These are phyloP conservation scores for Rambutsinella grinnellia DNA, from an alignment of 2,888 invertebrate species.

Conservation along the genomic window DNA sequence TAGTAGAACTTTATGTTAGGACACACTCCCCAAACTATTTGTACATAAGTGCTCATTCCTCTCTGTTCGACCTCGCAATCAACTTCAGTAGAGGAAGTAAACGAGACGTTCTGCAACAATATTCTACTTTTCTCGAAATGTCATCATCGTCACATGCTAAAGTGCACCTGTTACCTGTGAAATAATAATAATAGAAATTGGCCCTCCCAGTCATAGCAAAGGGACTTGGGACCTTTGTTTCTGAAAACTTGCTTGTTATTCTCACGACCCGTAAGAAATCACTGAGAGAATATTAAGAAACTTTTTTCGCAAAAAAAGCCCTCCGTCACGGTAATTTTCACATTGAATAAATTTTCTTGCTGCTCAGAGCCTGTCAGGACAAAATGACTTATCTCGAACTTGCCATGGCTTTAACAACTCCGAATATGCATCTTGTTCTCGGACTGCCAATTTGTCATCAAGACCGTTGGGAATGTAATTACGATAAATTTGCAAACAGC, in stretches of 20 bases:
- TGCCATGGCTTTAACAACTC: not conserved
- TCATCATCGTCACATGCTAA: conserved; percentile 36
- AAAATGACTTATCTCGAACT: not conserved
- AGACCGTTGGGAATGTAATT: not conserved
- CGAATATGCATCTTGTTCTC: not conserved
- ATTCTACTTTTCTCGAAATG: conserved; percentile 15
- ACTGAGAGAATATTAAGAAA: not conserved
- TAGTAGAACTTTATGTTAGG: conserved; percentile 1
- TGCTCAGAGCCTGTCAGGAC: not conserved
- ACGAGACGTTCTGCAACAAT: conserved; percentile 14
- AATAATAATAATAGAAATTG: not conserved
- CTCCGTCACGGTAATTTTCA: not conserved
- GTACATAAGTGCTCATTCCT: not conserved
- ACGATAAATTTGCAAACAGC: not conserved
- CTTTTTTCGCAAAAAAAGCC: not conserved
- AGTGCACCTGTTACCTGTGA: conserved; percentile 38
- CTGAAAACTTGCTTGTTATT: not conserved
- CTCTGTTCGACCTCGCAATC: not conserved
- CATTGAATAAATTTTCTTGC: not conserved
- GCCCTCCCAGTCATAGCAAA: no score
- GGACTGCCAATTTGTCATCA: not conserved
- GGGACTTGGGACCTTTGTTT: no score
- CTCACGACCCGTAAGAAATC: not conserved
- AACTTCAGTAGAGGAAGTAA: not conserved
- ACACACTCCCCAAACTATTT: not conserved